phyloP scores from a whole-genome alignment of 2,888 invertebrate species.

The Metellina segmentata region DNA sequence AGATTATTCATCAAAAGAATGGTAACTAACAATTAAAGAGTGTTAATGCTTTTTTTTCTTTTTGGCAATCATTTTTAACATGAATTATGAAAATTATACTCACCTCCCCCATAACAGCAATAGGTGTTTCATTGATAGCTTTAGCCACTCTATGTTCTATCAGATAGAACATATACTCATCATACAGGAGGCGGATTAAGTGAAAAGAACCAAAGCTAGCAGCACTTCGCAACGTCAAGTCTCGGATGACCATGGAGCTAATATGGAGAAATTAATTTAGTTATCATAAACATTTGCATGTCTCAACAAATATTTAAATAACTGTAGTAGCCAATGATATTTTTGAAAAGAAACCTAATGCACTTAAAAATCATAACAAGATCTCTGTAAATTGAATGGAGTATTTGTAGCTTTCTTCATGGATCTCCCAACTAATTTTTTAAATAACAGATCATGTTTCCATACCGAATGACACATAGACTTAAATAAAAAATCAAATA shows the following conservation, averaged over 20 bases:
- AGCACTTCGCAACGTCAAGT: constrained; percentile 96
- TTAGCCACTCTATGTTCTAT: constrained; percentile 98
- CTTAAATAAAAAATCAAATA: no score
- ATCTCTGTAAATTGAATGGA: no score
- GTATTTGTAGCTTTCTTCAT: no score
- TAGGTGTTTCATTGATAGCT: constrained; percentile 94
- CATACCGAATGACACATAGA: no score
- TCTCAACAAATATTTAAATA: not conserved
- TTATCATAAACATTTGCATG: not conserved
- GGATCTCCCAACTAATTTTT: no score
- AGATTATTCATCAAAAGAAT: not conserved
- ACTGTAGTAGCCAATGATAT: no score
- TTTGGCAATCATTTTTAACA: not conserved
- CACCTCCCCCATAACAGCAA: constrained; percentile 90
- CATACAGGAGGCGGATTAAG: constrained; percentile 96
- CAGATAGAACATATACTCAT: constrained; percentile 99
- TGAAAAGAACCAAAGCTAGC: constrained; percentile 99
- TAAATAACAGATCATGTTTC: no score
- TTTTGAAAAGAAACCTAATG: no score
- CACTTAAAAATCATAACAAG: no score
- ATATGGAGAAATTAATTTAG: constrained; percentile 75
- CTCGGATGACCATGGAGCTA: constrained; percentile 98
- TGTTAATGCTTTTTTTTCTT: not conserved
- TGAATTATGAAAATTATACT: constrained; percentile 32
- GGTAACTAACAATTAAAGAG: not conserved